Evolutionary conservation across 2,113 vertebrate species (phyloP), one percentile per base, ranked within the genome.

Genomic region (Ascaphus truei): DNA sequence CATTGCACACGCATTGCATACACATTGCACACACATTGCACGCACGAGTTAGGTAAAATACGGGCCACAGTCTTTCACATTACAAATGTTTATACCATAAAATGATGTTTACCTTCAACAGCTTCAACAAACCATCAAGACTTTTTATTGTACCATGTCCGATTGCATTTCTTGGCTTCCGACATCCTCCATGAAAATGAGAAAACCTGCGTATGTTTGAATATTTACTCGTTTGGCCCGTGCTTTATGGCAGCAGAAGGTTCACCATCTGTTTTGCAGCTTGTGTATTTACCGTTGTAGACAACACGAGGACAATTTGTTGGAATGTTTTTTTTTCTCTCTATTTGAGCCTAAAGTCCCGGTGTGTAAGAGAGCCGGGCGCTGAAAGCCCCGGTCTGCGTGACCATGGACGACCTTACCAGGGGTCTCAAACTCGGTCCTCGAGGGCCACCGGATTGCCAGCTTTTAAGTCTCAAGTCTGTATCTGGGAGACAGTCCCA

Each of bases 271-370:
- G 61, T 10, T 51, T 51, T 47, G 30, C 15, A n/a, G 30, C 36
- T 25, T 15, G 22, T 25, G 5, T 51, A 15, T 31, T 51, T 63
- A 48, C 20, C 43, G 3, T 51, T 34, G 10, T 51, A 51, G 47
- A 36, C 59, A 50, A 50, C 18, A 45, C 6, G 41, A 45, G 41
- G 41, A 45, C 41, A 6, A 45, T 6, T 16, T 18, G n/a, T 45
- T 3, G 41, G 41, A 45, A 50, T 62, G 60, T 62, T 62, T 62
- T 33, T n/a, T n/a, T n/a, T n/a, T n/a, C n/a, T n/a, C n/a, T 30
- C 33, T 33, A 45, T 26, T 11, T 13, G 16, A 43, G 23, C 27
- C 60, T 15, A 29, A 22, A 23, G 30, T 18, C 43, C 5, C 27
- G 36, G n/a, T 13, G 11, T 39, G n/a, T n/a, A n/a, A n/a, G n/a